phyloP scores from a whole-genome alignment of 35 echinoderm and acorn worm genomes.

The Ophioderma brevispina region DNA sequence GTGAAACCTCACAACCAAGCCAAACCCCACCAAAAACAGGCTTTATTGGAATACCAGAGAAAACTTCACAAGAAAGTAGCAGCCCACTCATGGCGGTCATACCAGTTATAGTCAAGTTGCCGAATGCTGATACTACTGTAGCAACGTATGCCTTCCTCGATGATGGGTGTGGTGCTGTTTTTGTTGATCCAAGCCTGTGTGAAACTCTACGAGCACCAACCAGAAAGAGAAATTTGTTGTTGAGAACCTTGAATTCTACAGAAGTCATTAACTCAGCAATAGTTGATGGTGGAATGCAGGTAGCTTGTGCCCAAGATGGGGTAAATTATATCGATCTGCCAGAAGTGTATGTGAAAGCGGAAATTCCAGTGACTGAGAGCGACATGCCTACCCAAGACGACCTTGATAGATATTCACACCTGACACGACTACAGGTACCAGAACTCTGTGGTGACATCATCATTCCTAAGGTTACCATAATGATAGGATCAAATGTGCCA shows the following conservation, averaged over 20 bases:
- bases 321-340: constrained; percentile 29
- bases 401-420: neutral
- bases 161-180: constrained; percentile 16
- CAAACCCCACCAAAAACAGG: neutral
- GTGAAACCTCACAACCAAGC: neutral
- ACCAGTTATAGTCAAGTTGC: neutral
- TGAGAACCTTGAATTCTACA: constrained; percentile 5
- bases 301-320: constrained; percentile 56
- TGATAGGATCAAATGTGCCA: constrained; percentile 45
- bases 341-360: constrained; percentile 27
- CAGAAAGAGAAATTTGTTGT: neutral
- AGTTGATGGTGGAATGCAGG: constrained; percentile 25
- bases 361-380: neutral
- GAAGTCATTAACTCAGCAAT: constrained; percentile 23
- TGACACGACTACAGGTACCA: neutral
- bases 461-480: constrained; percentile 1
- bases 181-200: neutral
- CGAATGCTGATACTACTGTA: neutral
- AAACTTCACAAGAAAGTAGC: too few relatives aligned
- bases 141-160: constrained; percentile 19
- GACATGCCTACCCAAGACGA: neutral
- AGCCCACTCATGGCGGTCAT: neutral
- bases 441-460: constrained; percentile 15
- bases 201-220: neutral
- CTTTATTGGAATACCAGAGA: neutral